These are phyloP conservation scores for Lepidurus apus DNA, from an alignment of 1,140 invertebrate species.

Conservation along the genomic window DNA sequence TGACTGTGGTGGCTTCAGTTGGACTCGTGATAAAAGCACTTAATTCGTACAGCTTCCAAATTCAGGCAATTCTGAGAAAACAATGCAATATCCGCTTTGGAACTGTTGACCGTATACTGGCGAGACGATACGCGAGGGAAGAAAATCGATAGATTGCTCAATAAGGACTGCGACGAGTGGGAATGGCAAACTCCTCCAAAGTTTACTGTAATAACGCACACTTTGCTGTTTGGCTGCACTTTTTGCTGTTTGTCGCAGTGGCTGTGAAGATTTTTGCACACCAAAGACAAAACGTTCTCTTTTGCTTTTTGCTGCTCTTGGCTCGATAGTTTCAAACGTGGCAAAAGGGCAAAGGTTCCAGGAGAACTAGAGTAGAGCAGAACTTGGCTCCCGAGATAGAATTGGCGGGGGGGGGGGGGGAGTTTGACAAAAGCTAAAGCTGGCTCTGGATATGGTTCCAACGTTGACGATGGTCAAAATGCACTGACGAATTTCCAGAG, in stretches of 20 bases:
- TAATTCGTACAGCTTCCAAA: neutral
- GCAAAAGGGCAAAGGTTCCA: constrained; percentile 14
- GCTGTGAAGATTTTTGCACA: neutral
- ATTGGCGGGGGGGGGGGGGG: neutral
- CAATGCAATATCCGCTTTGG: constrained; percentile 16
- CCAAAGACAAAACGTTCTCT: neutral
- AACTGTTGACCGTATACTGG: neutral
- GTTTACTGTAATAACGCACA: neutral
- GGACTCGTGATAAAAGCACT: neutral
- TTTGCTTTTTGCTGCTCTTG: neutral
- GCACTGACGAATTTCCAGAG: neutral
- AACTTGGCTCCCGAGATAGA: constrained; percentile 16
- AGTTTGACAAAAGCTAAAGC: neutral
- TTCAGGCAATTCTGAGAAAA: neutral
- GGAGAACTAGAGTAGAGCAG: neutral
- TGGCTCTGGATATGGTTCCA: neutral
- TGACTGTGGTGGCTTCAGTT: neutral
- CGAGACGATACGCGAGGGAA: neutral
- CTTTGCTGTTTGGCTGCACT: neutral
- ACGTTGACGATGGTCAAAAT: constrained; percentile 15
- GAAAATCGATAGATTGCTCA: neutral
- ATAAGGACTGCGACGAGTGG: neutral
- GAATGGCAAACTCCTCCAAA: neutral
- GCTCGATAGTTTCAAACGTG: constrained; percentile 10
- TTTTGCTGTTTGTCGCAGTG: neutral